Base-by-base conservation (phyloP, 2,888 invertebrate genomes). In the Amphiduros pacificus region DNA sequence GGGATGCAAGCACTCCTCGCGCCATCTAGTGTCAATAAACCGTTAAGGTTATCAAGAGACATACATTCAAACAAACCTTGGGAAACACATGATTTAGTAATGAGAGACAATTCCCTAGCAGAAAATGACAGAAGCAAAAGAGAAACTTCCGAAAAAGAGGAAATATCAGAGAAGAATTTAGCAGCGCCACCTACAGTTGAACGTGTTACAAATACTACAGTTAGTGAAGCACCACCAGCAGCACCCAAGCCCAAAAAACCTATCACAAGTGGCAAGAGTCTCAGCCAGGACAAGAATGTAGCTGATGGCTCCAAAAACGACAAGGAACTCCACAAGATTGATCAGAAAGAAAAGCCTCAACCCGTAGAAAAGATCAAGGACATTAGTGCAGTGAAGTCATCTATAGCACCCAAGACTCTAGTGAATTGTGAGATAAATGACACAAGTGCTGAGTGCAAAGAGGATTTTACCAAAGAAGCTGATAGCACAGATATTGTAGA, bases 191-290 rank as follows among this genome's bases (percentile, higher is more conserved):
- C 6, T 44, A 5, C 9, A 6, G n/a, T 6, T 9, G 44, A 44
- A 20, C 4, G 20, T 11, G 44, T n/a, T n/a, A 11, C 44, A 17
- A 4, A 5, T 11, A 44, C 9, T 5, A 44, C n/a, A 6, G n/a
- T 4, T 20, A 4, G 20, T 4, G 24, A 9, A 9, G 24, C 6
- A 24, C 26, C 41, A 22, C 6, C 17, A 6, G 24, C 6, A 9
- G 24, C 6, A 24, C 26, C 41, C 20, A 22, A 24, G 11, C 55
- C 55, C 14, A 36, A 55, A 22, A 55, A 55, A 27, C 55, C 55
- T 20, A 20, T 36, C 17, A 26, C 44, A 5, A 24, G 24, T 24
- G 55, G 55, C 36, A 11, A 2, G 9, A 4, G 5, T n/a, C 40
- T 55, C 4, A 41, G 27, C 17, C 5, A 41, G 26, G 55, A 36